These are phyloP conservation scores for Dinothrombium tinctorium DNA, from an alignment of 1,140 invertebrate species.

Conservation along the genomic window DNA sequence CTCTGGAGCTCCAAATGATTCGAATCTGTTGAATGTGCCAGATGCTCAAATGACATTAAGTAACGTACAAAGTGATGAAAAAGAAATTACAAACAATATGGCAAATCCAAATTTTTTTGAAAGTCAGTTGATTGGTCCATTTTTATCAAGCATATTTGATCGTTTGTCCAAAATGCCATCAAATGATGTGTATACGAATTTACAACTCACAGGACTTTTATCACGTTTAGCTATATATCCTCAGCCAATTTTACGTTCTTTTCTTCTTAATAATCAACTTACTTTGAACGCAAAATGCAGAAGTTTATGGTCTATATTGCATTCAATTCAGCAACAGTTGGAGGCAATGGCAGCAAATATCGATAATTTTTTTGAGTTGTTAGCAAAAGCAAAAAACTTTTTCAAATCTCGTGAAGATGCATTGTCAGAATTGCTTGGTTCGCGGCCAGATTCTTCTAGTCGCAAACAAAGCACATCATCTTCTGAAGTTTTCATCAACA, in stretches of 20 bases:
- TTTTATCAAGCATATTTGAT: constrained; percentile 50
- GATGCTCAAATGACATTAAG: too few species aligned
- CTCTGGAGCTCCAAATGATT: too few species aligned
- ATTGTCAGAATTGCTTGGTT: constrained; percentile 31
- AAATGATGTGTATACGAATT: constrained; percentile 61
- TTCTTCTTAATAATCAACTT: constrained; percentile 60
- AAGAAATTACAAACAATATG: background rate
- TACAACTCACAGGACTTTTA: constrained; percentile 64
- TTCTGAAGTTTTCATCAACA: too few species aligned
- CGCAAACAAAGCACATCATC: constrained; percentile 4
- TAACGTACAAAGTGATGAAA: background rate
- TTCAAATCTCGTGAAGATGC: constrained; percentile 48
- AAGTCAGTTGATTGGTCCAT: constrained; percentile 34
- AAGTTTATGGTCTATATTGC: constrained; percentile 55
- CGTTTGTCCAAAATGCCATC: constrained; percentile 60
- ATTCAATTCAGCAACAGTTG: background rate
- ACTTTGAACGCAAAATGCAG: constrained; percentile 68
- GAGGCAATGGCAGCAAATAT: constrained; percentile 17
- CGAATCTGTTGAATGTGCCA: too few species aligned
- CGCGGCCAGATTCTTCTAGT: constrained; percentile 9
- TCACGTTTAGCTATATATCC: constrained; percentile 63
- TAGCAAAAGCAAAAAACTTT: constrained; percentile 35
- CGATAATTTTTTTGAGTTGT: constrained; percentile 36
- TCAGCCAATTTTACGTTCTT: constrained; percentile 57
- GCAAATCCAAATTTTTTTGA: background rate